Evolutionary conservation across 2,888 invertebrate species (phyloP).

Genomic region (Eupithecia subumbrata): DNA sequence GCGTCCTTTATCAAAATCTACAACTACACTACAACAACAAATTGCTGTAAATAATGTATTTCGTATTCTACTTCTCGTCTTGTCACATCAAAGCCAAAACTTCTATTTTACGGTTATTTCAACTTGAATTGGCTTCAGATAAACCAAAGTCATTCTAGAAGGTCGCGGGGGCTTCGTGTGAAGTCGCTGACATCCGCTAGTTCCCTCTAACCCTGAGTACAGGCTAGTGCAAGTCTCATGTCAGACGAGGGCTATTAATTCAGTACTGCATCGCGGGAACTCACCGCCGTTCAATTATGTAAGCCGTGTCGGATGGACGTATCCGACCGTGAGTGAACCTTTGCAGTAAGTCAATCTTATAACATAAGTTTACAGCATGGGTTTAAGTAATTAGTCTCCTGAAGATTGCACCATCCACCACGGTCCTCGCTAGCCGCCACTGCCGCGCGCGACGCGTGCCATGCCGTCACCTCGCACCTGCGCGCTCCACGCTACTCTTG

Average conservation of each 20-base stretch:
- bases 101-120: no score
- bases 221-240: neutral
- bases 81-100: no score
- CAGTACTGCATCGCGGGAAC: conserved; percentile 5
- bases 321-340: neutral
- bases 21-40: no score
- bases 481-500: no score
- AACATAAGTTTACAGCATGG: neutral
- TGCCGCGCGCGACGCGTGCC: neutral
- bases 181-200: neutral
- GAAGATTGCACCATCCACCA: neutral
- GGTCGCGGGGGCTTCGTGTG: neutral
- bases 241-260: conserved; percentile 3
- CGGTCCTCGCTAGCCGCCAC: neutral
- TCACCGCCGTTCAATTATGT: conserved; percentile 10
- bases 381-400: neutral
- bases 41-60: no score
- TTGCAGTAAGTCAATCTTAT: neutral
- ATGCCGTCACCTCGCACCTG: neutral
- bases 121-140: no score
- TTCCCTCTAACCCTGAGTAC: neutral
- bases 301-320: conserved; percentile 5
- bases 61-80: no score
- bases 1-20: no score
- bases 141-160: neutral